Evolutionary conservation across 2,113 vertebrate genomes (phyloP), one percentile per base, ranked within the genome.

Genomic region (Corythoichthys haematopterus): DNA sequence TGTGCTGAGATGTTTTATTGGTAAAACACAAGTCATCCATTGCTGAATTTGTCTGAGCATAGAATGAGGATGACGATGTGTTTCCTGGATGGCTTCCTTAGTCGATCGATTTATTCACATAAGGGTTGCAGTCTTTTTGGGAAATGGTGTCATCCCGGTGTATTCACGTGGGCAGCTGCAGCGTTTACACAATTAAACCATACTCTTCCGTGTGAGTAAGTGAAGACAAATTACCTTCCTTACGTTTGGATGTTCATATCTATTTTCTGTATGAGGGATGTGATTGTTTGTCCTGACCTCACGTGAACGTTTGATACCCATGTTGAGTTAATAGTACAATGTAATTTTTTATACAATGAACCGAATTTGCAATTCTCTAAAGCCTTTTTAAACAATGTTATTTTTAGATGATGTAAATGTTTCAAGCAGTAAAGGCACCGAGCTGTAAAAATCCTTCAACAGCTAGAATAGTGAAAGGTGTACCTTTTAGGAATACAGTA

Each of bases 321-420:
- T 60, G 58, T 61, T 50, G 4, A 13, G 37, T 63, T 20, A 36
- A 67, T 75, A 33, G n/a, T 1, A 58, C 33, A 64, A 9, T 66
- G 67, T 65, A 64, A 64, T 28, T 28, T 28, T 28, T 71, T 69
- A 46, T 67, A 71, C 72, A 40, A 65, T 12, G 69, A 81, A 70
- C 79, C 83, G 69, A 82, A 66, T 83, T 83, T 76, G 15, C n/a
- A 75, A 68, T 76, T 75, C 75, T 80, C 76, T 14, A 65, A 68
- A 75, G 80, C 38, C 46, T 70, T 87, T 83, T 64, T 61, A 64
- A 63, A 57, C 14, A 56, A 28, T 20, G 33, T 67, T 86, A 86
- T 86, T 86, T 84, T 87, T 87, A 84, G 80, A 74, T 76, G 68
- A 81, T 64, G 78, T 79, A 80, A 82, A 82, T 80, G 51, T 28